A percentile compares a stretch with the other conserved stretches of the same genome.
Conservation (phyloP, 2,113 vertebrate species). For the Grallaria varia region DNA sequence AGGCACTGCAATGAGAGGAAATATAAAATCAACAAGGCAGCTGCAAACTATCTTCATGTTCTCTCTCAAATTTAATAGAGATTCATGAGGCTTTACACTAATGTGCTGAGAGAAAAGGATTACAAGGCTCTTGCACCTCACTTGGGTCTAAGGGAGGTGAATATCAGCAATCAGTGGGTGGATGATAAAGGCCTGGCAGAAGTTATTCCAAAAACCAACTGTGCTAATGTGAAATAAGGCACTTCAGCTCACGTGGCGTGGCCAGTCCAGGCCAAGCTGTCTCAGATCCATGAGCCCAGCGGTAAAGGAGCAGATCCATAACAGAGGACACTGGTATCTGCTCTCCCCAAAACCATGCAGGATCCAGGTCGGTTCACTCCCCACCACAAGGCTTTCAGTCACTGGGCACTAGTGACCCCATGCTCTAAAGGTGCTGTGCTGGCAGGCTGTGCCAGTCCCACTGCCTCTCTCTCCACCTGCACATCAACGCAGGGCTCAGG, state of each 20-base stretch:
- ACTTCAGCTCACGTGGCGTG: neutral
- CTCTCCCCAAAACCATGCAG: accelerated
- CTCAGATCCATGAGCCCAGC: neutral
- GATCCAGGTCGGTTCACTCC: accelerated
- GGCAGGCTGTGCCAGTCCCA: neutral
- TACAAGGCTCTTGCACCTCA: neutral
- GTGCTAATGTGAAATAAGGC: neutral
- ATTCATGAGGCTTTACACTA: conserved; percentile 51
- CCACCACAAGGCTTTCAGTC: neutral
- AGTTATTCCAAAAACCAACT: neutral
- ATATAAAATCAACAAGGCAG: conserved; percentile 56
- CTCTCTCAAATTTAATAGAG: conserved; percentile 49
- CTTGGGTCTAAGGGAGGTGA: neutral
- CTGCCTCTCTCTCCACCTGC: neutral
- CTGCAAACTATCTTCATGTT: conserved; percentile 47
- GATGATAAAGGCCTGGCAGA: neutral
- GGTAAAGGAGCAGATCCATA: neutral
- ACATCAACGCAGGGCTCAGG: neutral
- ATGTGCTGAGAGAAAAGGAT: neutral
- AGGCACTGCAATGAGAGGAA: conserved; percentile 5
- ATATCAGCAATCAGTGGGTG: neutral
- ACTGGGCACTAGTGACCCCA: accelerated
- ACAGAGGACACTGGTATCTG: neutral
- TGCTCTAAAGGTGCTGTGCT: neutral
- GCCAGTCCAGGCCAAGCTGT: neutral